Base-by-base conservation (phyloP, 35 echinoderm and acorn worm genomes). In the Ptychodera flava region DNA sequence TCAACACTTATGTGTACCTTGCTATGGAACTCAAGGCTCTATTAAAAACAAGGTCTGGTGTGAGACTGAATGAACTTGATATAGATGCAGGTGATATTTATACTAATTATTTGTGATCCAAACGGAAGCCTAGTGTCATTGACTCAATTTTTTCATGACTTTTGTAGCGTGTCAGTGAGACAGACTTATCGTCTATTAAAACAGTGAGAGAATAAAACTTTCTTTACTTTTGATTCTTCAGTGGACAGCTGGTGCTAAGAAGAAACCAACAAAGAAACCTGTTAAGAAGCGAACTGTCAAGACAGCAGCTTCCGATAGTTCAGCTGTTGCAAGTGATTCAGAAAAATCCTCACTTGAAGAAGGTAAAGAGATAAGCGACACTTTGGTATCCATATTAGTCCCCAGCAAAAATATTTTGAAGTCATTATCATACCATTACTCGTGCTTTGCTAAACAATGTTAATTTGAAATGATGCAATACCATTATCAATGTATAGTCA, bases 291-390 rank as follows among this genome's bases (percentile, higher is more conserved):
- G 80, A 27, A 76, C 86, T 1, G 84, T 77, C 33, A 87, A 85
- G 36, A 38, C 90, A 37, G 85, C 88, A 77, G 45, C 45, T 64
- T 90, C 93, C 6, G 90, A 92, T 78, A 85, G 85, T 29, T 89
- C 90, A 0, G 90, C 90, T 84, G 88, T 90, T 36, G 85, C 82
- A 31, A 99, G 96, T 81, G 92, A 92, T 30, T 94, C 96, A 12
- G 96, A 99, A 35, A 94, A 94, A 79, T 99, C 96, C 16, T 99
- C 96, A 37, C 85, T 91, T 31, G 96, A 99, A 76, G 96, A 99
- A 92, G 96, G 96, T 97, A 91, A 34, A 22, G 31, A 81, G 52
- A 77, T 0, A 84, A 89, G 1, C 30, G 29, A 87, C 1, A 77
- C 29, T 36, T 31, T 88, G 16, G 81, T 90, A 16, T 1, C 32